Evolutionary conservation across 1,140 invertebrate genomes (phyloP), one percentile per base, ranked within the genome.

Genomic region (Drosophila burlai): DNA sequence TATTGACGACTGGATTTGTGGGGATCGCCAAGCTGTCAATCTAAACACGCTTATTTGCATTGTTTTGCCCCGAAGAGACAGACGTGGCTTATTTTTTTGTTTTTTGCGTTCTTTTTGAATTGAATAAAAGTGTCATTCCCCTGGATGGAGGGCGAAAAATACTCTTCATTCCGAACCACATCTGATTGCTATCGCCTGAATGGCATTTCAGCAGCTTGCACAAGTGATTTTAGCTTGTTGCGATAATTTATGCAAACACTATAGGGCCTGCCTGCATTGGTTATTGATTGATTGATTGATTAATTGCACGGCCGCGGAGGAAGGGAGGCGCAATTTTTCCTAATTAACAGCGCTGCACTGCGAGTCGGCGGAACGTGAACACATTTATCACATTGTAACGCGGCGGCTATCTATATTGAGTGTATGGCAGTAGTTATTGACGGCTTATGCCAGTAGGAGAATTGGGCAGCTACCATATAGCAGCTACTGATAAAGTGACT

Each of bases 391-490:
- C 73, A 60, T 67, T 76, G 73, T 76, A 54, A 76, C 46, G n/a
- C 45, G 24, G 26, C 73, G 52, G 66, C 43, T 82, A 67, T 73
- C 62, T 81, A 64, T 65, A 73, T 79, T 59, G 52, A 73, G 66
- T 62, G 80, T 42, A 73, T 66, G 80, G 46, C 77, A 64, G 81
- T 78, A 78, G 78, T 81, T 81, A 69, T 81, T 85, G 75, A 65
- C 59, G 63, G 69, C 67, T 66, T 69, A 59, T 81, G 77, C 77
- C 65, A 77, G 63, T 60, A 81, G 65, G 54, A 66, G 76, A 59
- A 60, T 58, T 76, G 46, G 50, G 47, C 68, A 52, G 76, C 81
- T 76, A 54, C 77, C 65, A 74, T 31, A 31, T 11, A 13, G 50
- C n/a, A 4, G 77, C 81, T 76, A 50, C 77, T 77, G 82, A 85